Evolutionary conservation across 2,113 vertebrate species (phyloP).

Genomic region (Plectropomus leopardus): DNA sequence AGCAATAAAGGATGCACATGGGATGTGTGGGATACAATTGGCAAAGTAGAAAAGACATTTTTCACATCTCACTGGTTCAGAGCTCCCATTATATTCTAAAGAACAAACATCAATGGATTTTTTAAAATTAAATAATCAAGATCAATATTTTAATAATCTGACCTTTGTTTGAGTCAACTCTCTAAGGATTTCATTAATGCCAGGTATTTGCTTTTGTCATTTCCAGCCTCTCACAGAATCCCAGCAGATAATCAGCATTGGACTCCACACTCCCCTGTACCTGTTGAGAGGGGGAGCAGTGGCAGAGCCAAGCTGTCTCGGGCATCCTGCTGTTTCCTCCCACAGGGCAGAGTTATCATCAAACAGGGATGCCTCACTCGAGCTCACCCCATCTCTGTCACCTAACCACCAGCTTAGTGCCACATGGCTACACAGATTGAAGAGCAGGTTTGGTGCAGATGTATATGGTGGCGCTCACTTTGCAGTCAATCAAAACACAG

Average conservation of each 20-base stretch:
- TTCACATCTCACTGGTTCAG: constrained; percentile 9
- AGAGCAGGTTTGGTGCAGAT: constrained; percentile 7
- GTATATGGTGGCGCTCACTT: neutral
- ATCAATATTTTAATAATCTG: constrained; percentile 35
- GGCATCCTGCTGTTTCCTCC: constrained; percentile 55
- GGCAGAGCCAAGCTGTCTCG: constrained; percentile 28
- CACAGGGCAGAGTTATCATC: constrained; percentile 56
- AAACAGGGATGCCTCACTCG: constrained; percentile 57
- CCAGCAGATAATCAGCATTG: constrained; percentile 58
- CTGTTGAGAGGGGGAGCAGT: constrained; percentile 31
- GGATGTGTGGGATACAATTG: constrained; percentile 28
- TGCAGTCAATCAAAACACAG: constrained; percentile 24
- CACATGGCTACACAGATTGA: constrained; percentile 32
- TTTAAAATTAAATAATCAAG: constrained; percentile 5
- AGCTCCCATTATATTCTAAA: constrained; percentile 16
- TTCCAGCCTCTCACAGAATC: constrained; percentile 16
- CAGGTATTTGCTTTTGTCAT: constrained; percentile 23
- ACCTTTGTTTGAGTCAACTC: constrained; percentile 27
- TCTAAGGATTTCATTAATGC: neutral
- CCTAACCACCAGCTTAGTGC: constrained; percentile 35
- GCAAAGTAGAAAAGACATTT: constrained; percentile 23
- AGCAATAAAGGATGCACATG: constrained; percentile 40
- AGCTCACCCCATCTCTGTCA: constrained; percentile 49
- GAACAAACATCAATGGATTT: neutral
- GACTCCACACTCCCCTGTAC: constrained; percentile 18